These are phyloP conservation scores for Myocastor coypus DNA, from an alignment of 2,113 vertebrate species.

Conservation along the genomic window DNA sequence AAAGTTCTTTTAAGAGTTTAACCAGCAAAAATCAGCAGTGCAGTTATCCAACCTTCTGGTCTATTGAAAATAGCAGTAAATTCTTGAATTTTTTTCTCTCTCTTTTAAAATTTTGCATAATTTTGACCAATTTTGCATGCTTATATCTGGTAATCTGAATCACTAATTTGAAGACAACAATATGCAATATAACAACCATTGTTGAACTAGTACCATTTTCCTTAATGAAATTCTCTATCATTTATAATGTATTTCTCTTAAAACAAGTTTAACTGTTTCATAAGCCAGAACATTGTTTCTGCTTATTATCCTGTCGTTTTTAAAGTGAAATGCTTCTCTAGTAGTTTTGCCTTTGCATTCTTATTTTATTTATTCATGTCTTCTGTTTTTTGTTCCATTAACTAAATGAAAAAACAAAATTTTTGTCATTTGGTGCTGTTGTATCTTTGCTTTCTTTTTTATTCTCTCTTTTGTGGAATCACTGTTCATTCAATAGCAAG, in stretches of 20 bases:
- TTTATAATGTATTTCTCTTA: no score
- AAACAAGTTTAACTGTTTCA: background rate
- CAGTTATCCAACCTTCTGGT: no score
- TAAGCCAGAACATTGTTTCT: background rate
- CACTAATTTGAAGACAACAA: no score
- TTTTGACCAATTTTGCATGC: no score
- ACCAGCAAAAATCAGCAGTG: no score
- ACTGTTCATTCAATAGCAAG: background rate
- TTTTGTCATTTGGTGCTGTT: background rate
- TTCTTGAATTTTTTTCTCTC: no score
- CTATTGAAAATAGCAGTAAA: no score
- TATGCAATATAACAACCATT: no score
- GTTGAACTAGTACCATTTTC: no score
- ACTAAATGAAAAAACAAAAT: background rate
- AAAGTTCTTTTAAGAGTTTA: background rate
- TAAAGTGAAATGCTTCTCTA: background rate
- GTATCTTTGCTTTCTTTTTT: background rate
- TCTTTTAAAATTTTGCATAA: no score
- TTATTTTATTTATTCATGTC: background rate
- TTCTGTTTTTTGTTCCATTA: background rate
- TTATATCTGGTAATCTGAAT: no score
- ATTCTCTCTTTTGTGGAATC: background rate
- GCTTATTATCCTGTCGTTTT: background rate
- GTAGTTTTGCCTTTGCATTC: background rate
- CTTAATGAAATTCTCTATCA: no score